These are phyloP conservation scores for Drosophila anomelani DNA, from an alignment of 2,888 invertebrate genomes.

Conservation along the genomic window DNA sequence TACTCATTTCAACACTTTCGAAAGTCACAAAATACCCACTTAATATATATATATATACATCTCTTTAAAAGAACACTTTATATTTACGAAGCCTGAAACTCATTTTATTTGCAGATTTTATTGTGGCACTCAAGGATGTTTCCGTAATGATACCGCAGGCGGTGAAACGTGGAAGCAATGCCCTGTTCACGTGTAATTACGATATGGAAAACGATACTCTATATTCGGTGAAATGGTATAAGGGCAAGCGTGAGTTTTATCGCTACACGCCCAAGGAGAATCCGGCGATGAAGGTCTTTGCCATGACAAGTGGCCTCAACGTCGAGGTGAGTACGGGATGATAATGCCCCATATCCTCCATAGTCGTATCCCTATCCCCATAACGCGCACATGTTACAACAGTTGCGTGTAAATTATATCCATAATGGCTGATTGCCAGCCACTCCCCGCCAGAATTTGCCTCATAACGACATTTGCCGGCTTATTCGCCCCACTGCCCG, in stretches of 20 bases:
- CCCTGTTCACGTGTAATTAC: conserved; percentile 90
- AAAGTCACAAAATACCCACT: not conserved
- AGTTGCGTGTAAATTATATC: conserved; percentile 76
- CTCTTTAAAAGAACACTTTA: conserved; percentile 1
- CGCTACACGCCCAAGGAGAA: conserved; percentile 91
- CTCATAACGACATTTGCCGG: conserved; percentile 43
- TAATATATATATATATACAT: not conserved
- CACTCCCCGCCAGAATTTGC: conserved; percentile 12
- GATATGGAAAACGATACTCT: conserved; percentile 92
- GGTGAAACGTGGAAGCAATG: conserved; percentile 88
- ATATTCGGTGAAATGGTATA: conserved; percentile 95
- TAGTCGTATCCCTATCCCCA: conserved; percentile 32
- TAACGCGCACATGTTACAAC: conserved; percentile 71
- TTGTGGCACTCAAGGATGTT: conserved; percentile 87
- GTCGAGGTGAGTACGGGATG: conserved; percentile 89
- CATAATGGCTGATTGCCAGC: conserved; percentile 75
- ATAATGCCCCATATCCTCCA: conserved; percentile 17
- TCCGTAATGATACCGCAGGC: conserved; percentile 89
- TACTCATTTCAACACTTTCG: no score
- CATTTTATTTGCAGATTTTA: conserved; percentile 81
- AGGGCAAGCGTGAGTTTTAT: conserved; percentile 93
- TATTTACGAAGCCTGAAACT: conserved; percentile 21
- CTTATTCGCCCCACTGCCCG: conserved; percentile 50
- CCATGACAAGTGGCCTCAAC: conserved; percentile 88
- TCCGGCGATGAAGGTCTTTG: conserved; percentile 89